Conservation (phyloP, 2,113 vertebrate genomes). For the Addax nasomaculatus region DNA sequence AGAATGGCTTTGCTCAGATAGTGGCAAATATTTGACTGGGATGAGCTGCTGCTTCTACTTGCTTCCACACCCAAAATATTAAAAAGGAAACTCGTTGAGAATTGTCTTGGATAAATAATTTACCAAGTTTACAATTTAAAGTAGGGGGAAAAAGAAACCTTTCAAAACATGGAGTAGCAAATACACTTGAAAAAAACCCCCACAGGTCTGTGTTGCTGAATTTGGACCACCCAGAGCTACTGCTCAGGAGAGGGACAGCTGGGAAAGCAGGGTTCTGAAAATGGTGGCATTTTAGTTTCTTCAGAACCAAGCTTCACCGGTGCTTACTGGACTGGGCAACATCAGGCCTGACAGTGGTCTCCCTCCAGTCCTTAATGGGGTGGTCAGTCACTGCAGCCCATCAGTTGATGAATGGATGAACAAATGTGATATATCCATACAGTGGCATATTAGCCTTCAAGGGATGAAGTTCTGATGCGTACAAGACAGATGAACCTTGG, state of each 20-base stretch:
- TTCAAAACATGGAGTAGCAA: constrained; percentile 32
- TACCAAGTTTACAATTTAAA: constrained; percentile 37
- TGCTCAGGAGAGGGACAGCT: not conserved
- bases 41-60: constrained; percentile 46
- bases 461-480: not conserved
- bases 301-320: not conserved
- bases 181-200: not conserved
- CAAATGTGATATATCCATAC: not conserved
- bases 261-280: not conserved
- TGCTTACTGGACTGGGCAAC: not conserved
- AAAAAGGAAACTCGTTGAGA: constrained; percentile 40
- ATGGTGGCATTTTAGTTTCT: not conserved
- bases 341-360: not conserved
- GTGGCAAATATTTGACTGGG: constrained; percentile 57
- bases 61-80: constrained; percentile 48
- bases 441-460: not conserved
- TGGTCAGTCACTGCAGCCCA: not conserved
- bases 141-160: not conserved
- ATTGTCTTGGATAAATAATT: constrained; percentile 31
- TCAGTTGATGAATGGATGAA: not conserved
- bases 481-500: not conserved
- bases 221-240: constrained; percentile 23
- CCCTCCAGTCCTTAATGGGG: not conserved
- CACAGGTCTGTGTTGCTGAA: not conserved
- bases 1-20: constrained; percentile 44